These are phyloP conservation scores for Lymantria dispar DNA, from an alignment of 2,888 invertebrate genomes.

Conservation along the genomic window DNA sequence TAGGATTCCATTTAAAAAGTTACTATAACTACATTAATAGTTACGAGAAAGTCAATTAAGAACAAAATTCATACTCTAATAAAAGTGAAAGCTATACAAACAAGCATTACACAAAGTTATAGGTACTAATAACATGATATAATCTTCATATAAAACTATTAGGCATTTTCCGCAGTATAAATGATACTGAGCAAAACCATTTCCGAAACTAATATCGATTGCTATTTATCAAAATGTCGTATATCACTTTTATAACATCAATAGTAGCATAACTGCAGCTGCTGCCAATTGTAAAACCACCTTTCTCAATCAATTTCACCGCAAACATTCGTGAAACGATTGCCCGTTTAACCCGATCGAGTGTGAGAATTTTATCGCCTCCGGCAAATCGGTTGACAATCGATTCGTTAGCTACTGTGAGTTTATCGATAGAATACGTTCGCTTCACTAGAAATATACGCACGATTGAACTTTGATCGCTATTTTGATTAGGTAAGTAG, in stretches of 20 bases:
- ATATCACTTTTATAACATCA: conserved; percentile 49
- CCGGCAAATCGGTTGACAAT: conserved; percentile 41
- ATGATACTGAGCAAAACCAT: conserved; percentile 18
- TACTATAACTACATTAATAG: background rate
- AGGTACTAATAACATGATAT: conserved; percentile 11
- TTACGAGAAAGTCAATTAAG: background rate
- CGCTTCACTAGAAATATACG: conserved; percentile 43
- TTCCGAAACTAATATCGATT: conserved; percentile 22
- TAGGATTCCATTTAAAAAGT: too few species aligned
- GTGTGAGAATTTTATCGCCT: conserved; percentile 38
- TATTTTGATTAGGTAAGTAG: conserved; percentile 18
- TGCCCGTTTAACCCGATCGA: conserved; percentile 15
- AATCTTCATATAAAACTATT: conserved; percentile 13
- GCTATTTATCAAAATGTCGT: conserved; percentile 18
- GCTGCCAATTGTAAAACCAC: conserved; percentile 43
- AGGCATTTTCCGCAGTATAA: conserved; percentile 26
- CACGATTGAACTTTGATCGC: conserved; percentile 33
- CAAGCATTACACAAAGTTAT: background rate
- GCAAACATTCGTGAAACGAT: conserved; percentile 40
- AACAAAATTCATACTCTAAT: background rate
- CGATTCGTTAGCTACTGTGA: conserved; percentile 50
- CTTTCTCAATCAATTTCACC: conserved; percentile 58
- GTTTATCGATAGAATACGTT: conserved; percentile 44
- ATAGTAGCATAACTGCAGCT: conserved; percentile 34
- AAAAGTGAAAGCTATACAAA: background rate